Conservation (phyloP, 2,888 invertebrate species). For the Andrena trimmerana region DNA sequence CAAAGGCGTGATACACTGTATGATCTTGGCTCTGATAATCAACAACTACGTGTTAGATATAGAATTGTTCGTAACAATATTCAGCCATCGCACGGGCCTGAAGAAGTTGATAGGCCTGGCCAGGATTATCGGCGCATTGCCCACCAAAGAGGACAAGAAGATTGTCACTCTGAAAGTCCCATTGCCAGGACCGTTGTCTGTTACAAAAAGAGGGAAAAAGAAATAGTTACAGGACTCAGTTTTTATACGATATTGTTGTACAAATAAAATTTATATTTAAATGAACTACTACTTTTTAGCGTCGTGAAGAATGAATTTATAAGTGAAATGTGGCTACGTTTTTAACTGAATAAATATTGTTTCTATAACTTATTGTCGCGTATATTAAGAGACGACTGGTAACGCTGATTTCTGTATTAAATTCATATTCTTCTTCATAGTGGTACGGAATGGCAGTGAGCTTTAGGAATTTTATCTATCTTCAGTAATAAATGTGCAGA, state of each 20-base stretch:
- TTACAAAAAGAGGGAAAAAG: conserved; percentile 63
- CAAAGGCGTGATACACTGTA: conserved; percentile 80
- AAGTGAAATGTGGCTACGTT: background rate
- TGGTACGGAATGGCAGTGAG: background rate
- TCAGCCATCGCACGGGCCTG: conserved; percentile 70
- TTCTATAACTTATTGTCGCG: background rate
- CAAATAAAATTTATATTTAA: conserved; percentile 26
- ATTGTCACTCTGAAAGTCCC: conserved; percentile 77
- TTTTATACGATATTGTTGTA: conserved; percentile 18
- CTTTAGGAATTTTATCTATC: background rate
- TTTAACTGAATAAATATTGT: conserved; percentile 12
- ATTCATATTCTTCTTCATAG: background rate
- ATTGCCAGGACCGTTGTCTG: conserved; percentile 70
- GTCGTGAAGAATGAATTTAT: background rate
- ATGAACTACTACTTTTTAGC: background rate
- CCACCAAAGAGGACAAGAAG: conserved; percentile 77
- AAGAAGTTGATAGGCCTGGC: conserved; percentile 79
- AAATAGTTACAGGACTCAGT: conserved; percentile 42
- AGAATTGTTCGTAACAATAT: conserved; percentile 75
- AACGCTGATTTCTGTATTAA: background rate
- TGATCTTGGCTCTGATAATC: conserved; percentile 78
- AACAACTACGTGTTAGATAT: conserved; percentile 77
- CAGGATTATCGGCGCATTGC: conserved; percentile 74
- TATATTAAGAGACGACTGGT: background rate
- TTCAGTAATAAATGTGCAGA: no score